These are phyloP conservation scores for Actias luna DNA, from an alignment of 2,888 invertebrate genomes.

Conservation along the genomic window DNA sequence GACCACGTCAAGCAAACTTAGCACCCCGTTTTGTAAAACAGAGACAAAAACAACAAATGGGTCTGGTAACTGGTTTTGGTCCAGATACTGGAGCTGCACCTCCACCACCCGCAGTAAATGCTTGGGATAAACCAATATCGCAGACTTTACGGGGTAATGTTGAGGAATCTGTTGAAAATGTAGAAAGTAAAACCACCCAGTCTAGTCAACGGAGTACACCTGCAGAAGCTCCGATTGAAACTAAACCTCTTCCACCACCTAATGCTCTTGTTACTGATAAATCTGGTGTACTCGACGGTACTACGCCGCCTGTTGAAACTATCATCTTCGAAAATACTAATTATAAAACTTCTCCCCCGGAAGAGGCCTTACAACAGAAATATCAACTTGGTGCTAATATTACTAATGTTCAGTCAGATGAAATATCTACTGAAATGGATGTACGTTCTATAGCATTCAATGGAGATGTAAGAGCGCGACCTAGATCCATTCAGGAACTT, in stretches of 20 bases:
- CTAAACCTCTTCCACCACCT: slow-evolving; percentile 48
- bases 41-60: slow-evolving; percentile 80
- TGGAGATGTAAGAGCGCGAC: slow-evolving; percentile 69
- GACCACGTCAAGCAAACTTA: slow-evolving; percentile 83
- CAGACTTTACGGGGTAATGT: slow-evolving; percentile 84
- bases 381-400: slow-evolving; percentile 72
- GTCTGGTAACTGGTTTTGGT: slow-evolving; percentile 63
- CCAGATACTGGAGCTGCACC: slow-evolving; percentile 82
- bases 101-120: slow-evolving; percentile 88
- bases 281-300: slow-evolving; percentile 85
- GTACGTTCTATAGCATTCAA: slow-evolving; percentile 61
- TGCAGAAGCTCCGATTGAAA: slow-evolving; percentile 59
- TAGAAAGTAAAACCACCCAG: slow-evolving; percentile 64
- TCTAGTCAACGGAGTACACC: slow-evolving; percentile 74
- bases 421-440: slow-evolving; percentile 78
- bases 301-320: slow-evolving; percentile 91
- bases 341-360: slow-evolving; percentile 89
- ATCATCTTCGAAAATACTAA: slow-evolving; percentile 96
- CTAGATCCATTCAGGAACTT: slow-evolving; percentile 72
- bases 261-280: slow-evolving; percentile 70
- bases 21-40: slow-evolving; percentile 91
- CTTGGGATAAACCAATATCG: slow-evolving; percentile 93
- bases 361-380: slow-evolving; percentile 84
- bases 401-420: slow-evolving; percentile 74
- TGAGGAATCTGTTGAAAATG: slow-evolving; percentile 56